Conservation (phyloP, 1,140 invertebrate species). For the Catajapyx aquilonaris region DNA sequence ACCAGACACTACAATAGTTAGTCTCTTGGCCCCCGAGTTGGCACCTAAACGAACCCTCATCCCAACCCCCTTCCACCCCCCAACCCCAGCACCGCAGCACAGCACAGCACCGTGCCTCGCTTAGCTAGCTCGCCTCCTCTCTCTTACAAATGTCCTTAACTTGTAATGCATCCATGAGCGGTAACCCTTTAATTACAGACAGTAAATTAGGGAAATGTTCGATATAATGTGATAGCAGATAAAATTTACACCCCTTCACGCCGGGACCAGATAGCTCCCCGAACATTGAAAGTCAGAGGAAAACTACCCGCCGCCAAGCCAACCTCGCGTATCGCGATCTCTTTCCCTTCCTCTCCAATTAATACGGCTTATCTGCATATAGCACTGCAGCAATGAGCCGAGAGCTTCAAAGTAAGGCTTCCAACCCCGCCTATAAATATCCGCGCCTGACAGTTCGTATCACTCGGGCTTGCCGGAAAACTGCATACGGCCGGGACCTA, state of each 20-base stretch:
- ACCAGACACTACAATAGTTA: no score
- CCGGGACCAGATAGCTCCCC: slow-evolving; percentile 9
- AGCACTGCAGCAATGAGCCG: slow-evolving; percentile 9
- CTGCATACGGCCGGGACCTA: slow-evolving; percentile 1
- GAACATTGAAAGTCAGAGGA: slow-evolving; percentile 9
- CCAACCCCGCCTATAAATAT: slow-evolving; percentile 12
- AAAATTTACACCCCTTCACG: slow-evolving; percentile 12
- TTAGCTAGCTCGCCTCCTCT: no score
- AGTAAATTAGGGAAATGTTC: slow-evolving; percentile 12
- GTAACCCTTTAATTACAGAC: slow-evolving; percentile 12
- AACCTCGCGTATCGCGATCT: slow-evolving; percentile 1
- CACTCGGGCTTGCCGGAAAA: slow-evolving; percentile 7
- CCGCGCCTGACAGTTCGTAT: slow-evolving; percentile 10
- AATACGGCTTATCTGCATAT: slow-evolving; percentile 13
- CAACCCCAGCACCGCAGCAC: no score
- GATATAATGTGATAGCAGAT: slow-evolving; percentile 11
- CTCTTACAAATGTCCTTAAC: slow-evolving; percentile 9
- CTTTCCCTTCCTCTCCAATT: slow-evolving; percentile 6
- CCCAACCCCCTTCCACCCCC: no score
- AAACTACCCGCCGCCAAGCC: background rate
- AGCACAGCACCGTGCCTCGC: no score
- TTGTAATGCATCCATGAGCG: slow-evolving; percentile 9
- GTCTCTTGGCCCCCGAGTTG: no score
- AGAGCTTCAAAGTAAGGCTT: slow-evolving; percentile 2
- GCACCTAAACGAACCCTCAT: no score